phyloP scores from a whole-genome alignment of 2,888 invertebrate species.

The Sepioteuthis lessoniana region DNA sequence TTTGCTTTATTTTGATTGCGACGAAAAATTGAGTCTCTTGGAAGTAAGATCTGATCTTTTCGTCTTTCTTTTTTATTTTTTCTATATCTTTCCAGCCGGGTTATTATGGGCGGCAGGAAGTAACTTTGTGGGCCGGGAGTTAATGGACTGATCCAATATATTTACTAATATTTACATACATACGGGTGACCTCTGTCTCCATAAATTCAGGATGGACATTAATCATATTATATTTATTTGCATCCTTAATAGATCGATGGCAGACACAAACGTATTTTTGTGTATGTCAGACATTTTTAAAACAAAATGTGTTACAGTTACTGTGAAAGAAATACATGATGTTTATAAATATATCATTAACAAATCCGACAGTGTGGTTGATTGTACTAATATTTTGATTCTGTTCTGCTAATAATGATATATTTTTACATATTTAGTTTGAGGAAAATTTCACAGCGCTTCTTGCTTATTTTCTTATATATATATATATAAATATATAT shows the following conservation, averaged over 20 bases:
- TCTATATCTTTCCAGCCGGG: not conserved
- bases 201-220: not conserved
- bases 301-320: not conserved
- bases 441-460: too few species aligned
- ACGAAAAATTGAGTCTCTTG: not conserved
- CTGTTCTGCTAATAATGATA: too few species aligned
- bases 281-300: not conserved
- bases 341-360: too few species aligned
- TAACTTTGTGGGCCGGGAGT: not conserved
- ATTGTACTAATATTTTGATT: too few species aligned
- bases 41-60: not conserved
- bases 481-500: too few species aligned
- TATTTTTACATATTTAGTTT: too few species aligned
- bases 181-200: not conserved
- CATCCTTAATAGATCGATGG: not conserved
- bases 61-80: not conserved
- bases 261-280: not conserved
- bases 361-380: too few species aligned
- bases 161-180: not conserved
- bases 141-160: conserved; percentile 33
- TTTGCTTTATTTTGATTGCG: not conserved
- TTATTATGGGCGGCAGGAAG: not conserved
- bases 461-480: too few species aligned
- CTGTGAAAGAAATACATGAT: too few species aligned
- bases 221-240: not conserved